Conservation (phyloP, 1,140 invertebrate species). For the Zaprionus camerounensis region DNA sequence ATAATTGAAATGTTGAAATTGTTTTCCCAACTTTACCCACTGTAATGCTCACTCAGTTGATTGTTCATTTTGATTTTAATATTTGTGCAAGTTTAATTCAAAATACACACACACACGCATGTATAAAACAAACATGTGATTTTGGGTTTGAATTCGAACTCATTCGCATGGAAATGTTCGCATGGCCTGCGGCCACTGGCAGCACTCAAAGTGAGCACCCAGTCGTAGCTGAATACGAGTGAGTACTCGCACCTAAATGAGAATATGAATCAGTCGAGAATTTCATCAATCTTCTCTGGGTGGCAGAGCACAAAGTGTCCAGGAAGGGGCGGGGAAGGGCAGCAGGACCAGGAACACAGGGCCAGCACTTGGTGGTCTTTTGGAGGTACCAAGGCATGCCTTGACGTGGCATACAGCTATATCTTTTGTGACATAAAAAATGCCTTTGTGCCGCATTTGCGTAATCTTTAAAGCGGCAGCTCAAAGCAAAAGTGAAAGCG, state of each 20-base stretch:
- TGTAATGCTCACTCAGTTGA: conserved; percentile 9
- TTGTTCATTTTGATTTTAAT: conserved; percentile 52
- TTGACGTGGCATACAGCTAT: conserved; percentile 43
- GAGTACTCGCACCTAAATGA: conserved; percentile 15
- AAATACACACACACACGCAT: background rate
- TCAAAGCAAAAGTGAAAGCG: conserved; percentile 55
- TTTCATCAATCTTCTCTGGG: conserved; percentile 69
- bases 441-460: conserved; percentile 61
- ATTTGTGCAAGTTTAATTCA: conserved; percentile 52
- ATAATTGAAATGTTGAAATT: background rate
- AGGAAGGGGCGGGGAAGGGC: background rate
- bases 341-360: conserved; percentile 1
- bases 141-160: conserved; percentile 17
- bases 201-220: conserved; percentile 18
- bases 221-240: background rate
- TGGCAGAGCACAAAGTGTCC: conserved; percentile 21
- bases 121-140: conserved; percentile 21
- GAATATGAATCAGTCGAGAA: conserved; percentile 52
- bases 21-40: background rate
- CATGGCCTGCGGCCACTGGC: conserved; percentile 20
- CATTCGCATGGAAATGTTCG: conserved; percentile 15
- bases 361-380: conserved; percentile 20
- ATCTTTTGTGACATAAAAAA: conserved; percentile 55
- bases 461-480: conserved; percentile 66
- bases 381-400: conserved; percentile 2